These are phyloP conservation scores for Anoura caudifer DNA, from an alignment of 2,113 vertebrate species.

Conservation along the genomic window DNA sequence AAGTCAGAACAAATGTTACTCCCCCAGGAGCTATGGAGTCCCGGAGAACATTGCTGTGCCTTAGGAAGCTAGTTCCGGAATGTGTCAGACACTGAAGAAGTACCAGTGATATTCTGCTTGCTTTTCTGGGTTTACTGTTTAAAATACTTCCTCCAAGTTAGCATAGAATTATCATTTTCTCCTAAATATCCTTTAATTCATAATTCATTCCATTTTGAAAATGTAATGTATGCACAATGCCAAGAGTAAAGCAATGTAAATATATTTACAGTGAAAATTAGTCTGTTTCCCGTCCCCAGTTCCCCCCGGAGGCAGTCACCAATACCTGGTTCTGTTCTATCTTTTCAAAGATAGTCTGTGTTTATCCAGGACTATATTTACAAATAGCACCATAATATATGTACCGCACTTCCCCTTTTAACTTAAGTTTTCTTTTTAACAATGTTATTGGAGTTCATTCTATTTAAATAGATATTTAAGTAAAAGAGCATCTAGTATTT, in stretches of 20 bases:
- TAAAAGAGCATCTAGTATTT: neutral
- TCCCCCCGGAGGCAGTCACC: neutral
- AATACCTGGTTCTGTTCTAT: neutral
- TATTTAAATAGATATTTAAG: neutral
- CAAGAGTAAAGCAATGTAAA: neutral
- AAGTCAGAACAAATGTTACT: neutral
- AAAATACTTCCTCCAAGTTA: neutral
- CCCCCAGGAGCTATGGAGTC: neutral
- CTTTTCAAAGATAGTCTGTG: neutral
- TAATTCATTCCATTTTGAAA: neutral
- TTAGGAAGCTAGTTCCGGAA: neutral
- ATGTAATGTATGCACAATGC: neutral
- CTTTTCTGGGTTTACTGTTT: neutral
- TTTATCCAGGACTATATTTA: neutral
- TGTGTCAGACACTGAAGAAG: too few species aligned
- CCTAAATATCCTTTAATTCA: neutral
- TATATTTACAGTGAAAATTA: neutral
- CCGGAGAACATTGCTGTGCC: neutral
- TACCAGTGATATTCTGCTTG: neutral
- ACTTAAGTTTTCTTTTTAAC: neutral
- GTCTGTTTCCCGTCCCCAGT: too few species aligned
- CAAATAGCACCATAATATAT: neutral
- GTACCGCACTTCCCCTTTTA: neutral
- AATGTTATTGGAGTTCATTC: neutral
- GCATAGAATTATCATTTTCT: neutral